A percentile compares a stretch with the other conserved stretches of the same genome.
phyloP scores from a whole-genome alignment of 1,140 invertebrate species.

The Philopotamus ludificatus region DNA sequence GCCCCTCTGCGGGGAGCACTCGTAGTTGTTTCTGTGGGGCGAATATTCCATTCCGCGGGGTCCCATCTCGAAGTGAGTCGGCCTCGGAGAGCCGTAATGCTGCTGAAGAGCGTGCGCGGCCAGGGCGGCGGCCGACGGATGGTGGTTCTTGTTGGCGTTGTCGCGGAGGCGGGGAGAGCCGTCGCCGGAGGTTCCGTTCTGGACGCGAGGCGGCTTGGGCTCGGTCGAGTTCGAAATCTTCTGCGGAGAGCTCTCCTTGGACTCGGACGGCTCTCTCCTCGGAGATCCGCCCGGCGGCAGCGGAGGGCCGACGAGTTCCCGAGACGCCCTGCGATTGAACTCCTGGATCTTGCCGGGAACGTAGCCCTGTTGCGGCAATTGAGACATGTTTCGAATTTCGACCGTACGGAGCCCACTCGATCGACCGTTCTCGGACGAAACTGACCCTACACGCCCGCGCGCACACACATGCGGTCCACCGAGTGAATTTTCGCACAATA shows the following conservation, averaged over 20 bases:
- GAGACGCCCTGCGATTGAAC: slow-evolving; percentile 49
- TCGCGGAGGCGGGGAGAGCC: background rate
- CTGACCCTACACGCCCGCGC: background rate
- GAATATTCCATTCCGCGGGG: slow-evolving; percentile 53
- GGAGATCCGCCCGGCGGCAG: slow-evolving; percentile 30
- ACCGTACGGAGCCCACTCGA: background rate
- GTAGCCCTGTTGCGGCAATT: slow-evolving; percentile 51
- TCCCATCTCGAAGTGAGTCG: slow-evolving; percentile 55
- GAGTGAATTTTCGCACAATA: background rate
- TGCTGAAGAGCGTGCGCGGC: slow-evolving; percentile 35
- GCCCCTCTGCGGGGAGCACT: slow-evolving; percentile 45
- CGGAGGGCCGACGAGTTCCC: slow-evolving; percentile 45
- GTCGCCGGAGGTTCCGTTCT: background rate
- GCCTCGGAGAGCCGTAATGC: slow-evolving; percentile 40
- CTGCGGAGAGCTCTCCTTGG: slow-evolving; percentile 39
- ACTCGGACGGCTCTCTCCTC: slow-evolving; percentile 33
- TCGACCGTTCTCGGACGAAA: background rate
- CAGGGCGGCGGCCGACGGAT: slow-evolving; percentile 13
- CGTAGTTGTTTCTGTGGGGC: slow-evolving; percentile 48
- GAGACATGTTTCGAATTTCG: slow-evolving; percentile 45
- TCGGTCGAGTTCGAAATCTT: slow-evolving; percentile 40
- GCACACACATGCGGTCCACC: background rate
- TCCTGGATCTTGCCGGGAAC: slow-evolving; percentile 54
- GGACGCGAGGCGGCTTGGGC: slow-evolving; percentile 42
- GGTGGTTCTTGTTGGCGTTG: slow-evolving; percentile 9